Evolutionary conservation across 2,888 invertebrate genomes (phyloP).

Genomic region (Branchinecta sandiegonensis): DNA sequence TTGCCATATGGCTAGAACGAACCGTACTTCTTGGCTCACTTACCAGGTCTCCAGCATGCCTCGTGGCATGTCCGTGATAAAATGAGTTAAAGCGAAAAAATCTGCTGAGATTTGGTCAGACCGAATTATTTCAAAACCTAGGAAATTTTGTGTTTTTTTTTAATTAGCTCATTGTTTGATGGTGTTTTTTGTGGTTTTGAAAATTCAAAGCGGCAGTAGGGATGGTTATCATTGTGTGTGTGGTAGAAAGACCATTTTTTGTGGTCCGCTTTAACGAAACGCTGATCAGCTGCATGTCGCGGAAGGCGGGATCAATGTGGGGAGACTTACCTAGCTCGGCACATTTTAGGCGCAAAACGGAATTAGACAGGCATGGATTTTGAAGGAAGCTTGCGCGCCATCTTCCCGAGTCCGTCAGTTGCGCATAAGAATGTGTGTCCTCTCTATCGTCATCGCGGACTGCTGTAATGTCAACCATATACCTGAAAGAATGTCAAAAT

Average conservation of each 20-base stretch:
- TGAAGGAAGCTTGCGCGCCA: slow-evolving; percentile 58
- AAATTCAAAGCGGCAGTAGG: no score
- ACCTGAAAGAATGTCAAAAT: background rate
- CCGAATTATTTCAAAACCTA: background rate
- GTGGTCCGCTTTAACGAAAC: no score
- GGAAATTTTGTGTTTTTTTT: background rate
- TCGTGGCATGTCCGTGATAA: no score
- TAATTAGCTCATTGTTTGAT: no score
- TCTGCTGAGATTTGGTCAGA: slow-evolving; percentile 19
- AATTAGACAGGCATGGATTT: slow-evolving; percentile 54
- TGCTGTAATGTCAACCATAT: background rate
- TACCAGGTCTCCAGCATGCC: no score
- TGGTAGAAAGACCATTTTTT: no score
- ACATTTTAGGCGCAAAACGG: slow-evolving; percentile 65
- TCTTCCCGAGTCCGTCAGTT: slow-evolving; percentile 19
- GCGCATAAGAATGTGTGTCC: slow-evolving; percentile 19
- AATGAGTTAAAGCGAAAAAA: background rate
- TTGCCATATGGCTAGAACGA: no score
- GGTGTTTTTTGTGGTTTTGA: no score
- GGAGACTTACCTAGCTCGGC: slow-evolving; percentile 50
- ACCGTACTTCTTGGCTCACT: no score
- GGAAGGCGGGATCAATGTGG: no score
- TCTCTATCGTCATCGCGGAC: slow-evolving; percentile 17
- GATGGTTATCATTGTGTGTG: no score
- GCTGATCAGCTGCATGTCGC: no score